Percentiles rank a stretch among this genome's conserved stretches.
These are phyloP conservation scores for Sinosuthora webbiana DNA, from an alignment of 2,113 vertebrate species.

Conservation along the genomic window DNA sequence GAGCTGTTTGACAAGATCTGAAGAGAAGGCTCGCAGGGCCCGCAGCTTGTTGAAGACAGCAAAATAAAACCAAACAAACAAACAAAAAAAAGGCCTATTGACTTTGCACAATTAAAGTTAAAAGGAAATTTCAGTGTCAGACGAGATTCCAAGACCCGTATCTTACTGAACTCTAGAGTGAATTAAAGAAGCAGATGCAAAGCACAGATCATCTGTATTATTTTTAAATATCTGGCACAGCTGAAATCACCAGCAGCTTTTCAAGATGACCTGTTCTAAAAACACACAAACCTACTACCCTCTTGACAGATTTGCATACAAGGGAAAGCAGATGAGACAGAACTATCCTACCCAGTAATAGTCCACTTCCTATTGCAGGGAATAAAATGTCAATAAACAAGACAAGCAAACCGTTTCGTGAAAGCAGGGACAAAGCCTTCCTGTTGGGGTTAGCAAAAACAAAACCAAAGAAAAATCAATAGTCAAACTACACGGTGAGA, in stretches of 20 bases:
- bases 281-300: constrained; percentile 47
- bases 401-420: background rate
- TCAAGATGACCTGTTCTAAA: constrained; percentile 36
- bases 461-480: constrained; percentile 17
- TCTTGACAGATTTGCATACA: constrained; percentile 3
- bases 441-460: background rate
- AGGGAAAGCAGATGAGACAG: background rate
- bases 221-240: constrained; percentile 31
- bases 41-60: background rate
- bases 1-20: background rate
- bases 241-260: constrained; percentile 10
- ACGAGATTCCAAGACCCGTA: background rate
- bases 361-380: background rate
- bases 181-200: background rate
- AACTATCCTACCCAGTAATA: background rate
- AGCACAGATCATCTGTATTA: background rate
- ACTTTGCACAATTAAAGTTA: background rate
- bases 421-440: background rate
- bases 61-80: background rate
- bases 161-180: background rate
- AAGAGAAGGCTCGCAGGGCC: background rate
- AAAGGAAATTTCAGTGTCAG: background rate
- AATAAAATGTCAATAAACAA: constrained; percentile 14
- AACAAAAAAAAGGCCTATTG: background rate
- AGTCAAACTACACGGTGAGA: background rate